Evolutionary conservation across 2,797 vertebrate species (phyloP).

Genomic region (Alca torda): DNA sequence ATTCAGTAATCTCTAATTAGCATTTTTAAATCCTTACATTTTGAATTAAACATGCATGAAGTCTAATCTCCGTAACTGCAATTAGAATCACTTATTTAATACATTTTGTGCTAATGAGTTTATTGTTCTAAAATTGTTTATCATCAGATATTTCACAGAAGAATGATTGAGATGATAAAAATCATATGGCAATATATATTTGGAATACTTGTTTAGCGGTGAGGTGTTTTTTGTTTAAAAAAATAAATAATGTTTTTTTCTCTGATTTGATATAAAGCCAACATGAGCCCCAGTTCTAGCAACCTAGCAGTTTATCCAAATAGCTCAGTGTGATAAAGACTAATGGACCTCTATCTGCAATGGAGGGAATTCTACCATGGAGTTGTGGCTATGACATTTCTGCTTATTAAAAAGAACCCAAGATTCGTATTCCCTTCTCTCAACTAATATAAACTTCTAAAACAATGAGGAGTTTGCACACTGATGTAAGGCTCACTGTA

Average conservation of each 20-base stretch:
- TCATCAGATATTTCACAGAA: not conserved
- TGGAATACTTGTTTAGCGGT: not conserved
- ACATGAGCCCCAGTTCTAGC: not conserved
- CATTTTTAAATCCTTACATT: conserved; percentile 59
- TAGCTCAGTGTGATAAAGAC: not conserved
- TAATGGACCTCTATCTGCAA: not conserved
- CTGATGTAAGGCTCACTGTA: not conserved
- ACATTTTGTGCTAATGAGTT: not conserved
- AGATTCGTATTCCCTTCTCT: not conserved
- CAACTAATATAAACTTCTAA: not conserved
- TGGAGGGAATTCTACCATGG: not conserved
- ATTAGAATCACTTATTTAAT: conserved; percentile 9
- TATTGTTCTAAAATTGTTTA: conserved; percentile 16
- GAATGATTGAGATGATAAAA: not conserved
- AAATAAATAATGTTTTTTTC: not conserved
- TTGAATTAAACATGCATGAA: conserved; percentile 51
- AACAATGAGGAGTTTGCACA: not conserved
- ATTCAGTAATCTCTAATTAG: conserved; percentile 56
- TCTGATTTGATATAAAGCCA: not conserved
- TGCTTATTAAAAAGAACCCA: not conserved
- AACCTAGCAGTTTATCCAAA: not conserved
- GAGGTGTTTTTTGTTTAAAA: not conserved
- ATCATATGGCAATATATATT: not conserved
- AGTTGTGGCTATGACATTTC: not conserved
- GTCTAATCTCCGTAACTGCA: conserved; percentile 25